phyloP scores from a whole-genome alignment of 2,113 vertebrate species.

The Clarias gariepinus region DNA sequence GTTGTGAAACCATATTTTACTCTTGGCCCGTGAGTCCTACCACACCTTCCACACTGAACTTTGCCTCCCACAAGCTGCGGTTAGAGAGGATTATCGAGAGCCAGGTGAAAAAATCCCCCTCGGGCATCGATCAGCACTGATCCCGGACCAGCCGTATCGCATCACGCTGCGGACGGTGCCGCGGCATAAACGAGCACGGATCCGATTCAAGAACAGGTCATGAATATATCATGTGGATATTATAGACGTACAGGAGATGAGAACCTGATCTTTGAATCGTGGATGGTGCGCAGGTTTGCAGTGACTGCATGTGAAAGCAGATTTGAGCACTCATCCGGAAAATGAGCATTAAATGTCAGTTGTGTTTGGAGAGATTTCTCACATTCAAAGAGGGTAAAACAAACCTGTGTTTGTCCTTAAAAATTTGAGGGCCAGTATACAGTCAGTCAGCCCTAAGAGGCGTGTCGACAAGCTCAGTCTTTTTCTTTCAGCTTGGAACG shows the following conservation, averaged over 20 bases:
- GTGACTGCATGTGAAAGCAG: neutral
- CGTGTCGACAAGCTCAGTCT: neutral
- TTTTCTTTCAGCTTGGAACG: neutral
- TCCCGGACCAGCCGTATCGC: neutral
- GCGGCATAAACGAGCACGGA: neutral
- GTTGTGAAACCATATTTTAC: constrained; percentile 39
- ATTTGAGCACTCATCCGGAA: neutral
- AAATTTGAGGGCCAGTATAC: neutral
- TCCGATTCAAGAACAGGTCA: neutral
- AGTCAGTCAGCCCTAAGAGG: neutral
- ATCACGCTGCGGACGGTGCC: neutral
- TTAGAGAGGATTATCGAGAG: constrained; percentile 7
- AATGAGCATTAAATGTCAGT: neutral
- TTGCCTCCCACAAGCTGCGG: constrained; percentile 5
- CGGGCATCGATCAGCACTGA: neutral
- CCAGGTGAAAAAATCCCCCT: neutral
- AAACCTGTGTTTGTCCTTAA: neutral
- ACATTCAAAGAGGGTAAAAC: neutral
- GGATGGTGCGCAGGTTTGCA: neutral
- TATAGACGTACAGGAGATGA: neutral
- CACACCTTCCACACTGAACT: constrained; percentile 43
- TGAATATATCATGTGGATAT: neutral
- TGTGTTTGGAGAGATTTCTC: neutral
- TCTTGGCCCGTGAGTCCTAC: constrained; percentile 31
- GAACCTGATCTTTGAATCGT: neutral